Percentiles rank a stretch among this genome's conserved stretches.
These are phyloP conservation scores for Hesperophylax magnus DNA, from an alignment of 1,140 invertebrate species.

Conservation along the genomic window DNA sequence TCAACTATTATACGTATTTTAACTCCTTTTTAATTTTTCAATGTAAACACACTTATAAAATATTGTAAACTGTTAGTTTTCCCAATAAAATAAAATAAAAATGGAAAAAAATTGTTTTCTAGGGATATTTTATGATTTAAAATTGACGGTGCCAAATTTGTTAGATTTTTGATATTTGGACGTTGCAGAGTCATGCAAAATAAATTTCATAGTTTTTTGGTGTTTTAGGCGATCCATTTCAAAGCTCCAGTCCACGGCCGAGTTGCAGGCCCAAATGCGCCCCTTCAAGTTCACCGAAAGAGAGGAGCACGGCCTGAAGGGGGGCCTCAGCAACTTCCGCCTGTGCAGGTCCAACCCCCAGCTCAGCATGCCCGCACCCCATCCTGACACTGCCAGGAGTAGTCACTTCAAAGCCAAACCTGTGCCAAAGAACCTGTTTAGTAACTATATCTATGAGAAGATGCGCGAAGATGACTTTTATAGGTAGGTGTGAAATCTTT, in stretches of 20 bases:
- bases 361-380: slow-evolving; percentile 62
- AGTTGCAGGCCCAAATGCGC: slow-evolving; percentile 73
- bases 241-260: slow-evolving; percentile 72
- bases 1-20: too few relatives aligned
- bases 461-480: slow-evolving; percentile 81
- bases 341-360: slow-evolving; percentile 73
- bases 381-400: slow-evolving; percentile 60
- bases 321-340: slow-evolving; percentile 56
- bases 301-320: slow-evolving; percentile 66
- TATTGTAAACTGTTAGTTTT: too few relatives aligned
- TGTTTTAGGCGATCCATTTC: slow-evolving; percentile 68
- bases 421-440: slow-evolving; percentile 78
- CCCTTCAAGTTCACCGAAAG: slow-evolving; percentile 76
- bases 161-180: too few relatives aligned
- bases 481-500: slow-evolving; percentile 67
- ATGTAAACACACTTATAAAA: too few relatives aligned
- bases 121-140: too few relatives aligned
- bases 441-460: slow-evolving; percentile 78
- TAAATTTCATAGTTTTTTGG: too few relatives aligned
- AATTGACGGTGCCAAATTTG: too few relatives aligned
- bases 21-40: too few relatives aligned
- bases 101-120: too few relatives aligned
- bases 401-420: slow-evolving; percentile 77
- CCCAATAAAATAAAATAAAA: too few relatives aligned
- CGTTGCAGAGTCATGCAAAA: too few relatives aligned